These are phyloP conservation scores for Mormyrus proboscirostris DNA, from an alignment of 2,797 vertebrate species.

Conservation along the genomic window DNA sequence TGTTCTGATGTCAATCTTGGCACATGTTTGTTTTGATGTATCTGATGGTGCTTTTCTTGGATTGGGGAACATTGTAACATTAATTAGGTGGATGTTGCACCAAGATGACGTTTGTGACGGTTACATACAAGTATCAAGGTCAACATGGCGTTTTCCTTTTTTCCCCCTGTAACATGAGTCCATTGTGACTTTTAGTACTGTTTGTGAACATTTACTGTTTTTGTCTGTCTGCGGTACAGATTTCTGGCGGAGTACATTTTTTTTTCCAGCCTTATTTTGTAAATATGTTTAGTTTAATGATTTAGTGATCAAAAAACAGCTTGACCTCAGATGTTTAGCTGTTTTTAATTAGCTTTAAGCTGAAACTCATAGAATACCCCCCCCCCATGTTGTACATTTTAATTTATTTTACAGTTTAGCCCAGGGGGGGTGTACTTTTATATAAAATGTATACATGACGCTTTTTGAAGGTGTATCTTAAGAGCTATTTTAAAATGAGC, in stretches of 20 bases:
- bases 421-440: slow-evolving; percentile 54
- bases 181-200: not conserved
- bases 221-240: not conserved
- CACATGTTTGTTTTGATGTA: not conserved
- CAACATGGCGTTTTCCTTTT: not conserved
- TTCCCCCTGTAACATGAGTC: not conserved
- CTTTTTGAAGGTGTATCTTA: slow-evolving; percentile 13
- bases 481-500: slow-evolving; percentile 18
- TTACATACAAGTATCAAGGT: not conserved
- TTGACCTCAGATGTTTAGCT: not conserved
- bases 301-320: slow-evolving; percentile 11
- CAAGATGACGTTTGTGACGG: not conserved
- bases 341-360: not conserved
- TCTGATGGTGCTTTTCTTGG: not conserved
- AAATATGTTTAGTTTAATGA: not conserved
- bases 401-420: slow-evolving; percentile 65
- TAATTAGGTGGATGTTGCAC: not conserved
- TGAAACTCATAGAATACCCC: not conserved
- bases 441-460: slow-evolving; percentile 23
- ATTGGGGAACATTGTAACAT: not conserved
- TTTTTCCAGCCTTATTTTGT: not conserved
- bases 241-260: not conserved
- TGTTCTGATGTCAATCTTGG: not conserved
- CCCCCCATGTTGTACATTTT: slow-evolving; percentile 9
- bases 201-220: not conserved